Conservation (phyloP, 1,140 invertebrate genomes). For the Euura saliciscinereae region DNA sequence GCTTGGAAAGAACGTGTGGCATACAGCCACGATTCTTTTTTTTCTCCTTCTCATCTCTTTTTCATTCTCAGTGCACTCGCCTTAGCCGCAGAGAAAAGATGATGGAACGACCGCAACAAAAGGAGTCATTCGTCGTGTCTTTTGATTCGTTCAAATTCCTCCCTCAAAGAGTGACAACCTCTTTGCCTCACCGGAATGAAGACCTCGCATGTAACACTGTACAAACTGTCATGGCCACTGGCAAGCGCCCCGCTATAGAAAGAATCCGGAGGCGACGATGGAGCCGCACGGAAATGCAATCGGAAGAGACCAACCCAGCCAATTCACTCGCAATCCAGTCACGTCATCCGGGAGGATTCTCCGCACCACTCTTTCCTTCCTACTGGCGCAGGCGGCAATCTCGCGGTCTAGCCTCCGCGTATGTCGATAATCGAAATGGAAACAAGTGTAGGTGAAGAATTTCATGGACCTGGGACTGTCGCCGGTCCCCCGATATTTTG, state of each 20-base stretch:
- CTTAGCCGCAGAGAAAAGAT: constrained; percentile 4
- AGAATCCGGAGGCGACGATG: background rate
- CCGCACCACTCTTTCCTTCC: background rate
- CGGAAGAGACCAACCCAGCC: constrained; percentile 3
- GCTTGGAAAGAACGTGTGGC: background rate
- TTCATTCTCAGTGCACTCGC: background rate
- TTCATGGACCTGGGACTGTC: background rate
- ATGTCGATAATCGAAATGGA: background rate
- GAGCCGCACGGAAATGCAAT: background rate
- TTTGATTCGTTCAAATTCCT: constrained; percentile 5
- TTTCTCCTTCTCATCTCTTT: background rate
- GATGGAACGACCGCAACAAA: constrained; percentile 5
- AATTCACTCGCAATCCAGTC: constrained; percentile 2
- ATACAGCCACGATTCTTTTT: background rate
- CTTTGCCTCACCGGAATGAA: background rate
- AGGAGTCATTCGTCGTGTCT: constrained; percentile 4
- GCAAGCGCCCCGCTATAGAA: background rate
- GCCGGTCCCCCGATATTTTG: background rate
- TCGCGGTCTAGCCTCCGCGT: background rate
- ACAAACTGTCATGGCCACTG: background rate
- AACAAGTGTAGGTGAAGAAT: too few relatives aligned
- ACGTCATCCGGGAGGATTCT: background rate
- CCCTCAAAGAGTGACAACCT: background rate
- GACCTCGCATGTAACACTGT: background rate
- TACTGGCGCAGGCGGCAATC: background rate